phyloP scores from a whole-genome alignment of 2,797 vertebrate genomes.

The Fratercula arctica region DNA sequence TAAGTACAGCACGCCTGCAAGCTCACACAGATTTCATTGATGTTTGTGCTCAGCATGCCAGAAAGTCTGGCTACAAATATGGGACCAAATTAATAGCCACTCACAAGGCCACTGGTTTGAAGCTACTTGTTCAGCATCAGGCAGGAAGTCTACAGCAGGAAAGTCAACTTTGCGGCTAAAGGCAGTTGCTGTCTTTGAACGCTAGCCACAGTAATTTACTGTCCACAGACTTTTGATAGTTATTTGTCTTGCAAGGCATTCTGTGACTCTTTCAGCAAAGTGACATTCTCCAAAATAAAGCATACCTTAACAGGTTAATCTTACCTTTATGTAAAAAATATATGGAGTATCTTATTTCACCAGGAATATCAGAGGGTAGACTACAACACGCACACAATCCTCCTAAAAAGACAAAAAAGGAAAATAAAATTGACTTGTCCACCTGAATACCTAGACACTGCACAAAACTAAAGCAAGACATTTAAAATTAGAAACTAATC shows the following conservation, averaged over 20 bases:
- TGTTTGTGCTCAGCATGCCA: not conserved
- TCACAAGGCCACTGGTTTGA: not conserved
- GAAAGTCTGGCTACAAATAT: slow-evolving; percentile 31
- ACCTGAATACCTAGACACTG: not conserved
- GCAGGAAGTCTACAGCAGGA: slow-evolving; percentile 3
- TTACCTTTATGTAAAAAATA: slow-evolving; percentile 91
- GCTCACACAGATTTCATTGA: slow-evolving; percentile 4
- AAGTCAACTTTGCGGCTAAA: not conserved
- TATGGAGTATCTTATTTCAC: slow-evolving; percentile 84
- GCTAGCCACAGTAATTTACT: not conserved
- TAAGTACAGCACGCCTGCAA: slow-evolving; percentile 45
- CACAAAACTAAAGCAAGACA: not conserved
- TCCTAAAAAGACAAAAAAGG: slow-evolving; percentile 76
- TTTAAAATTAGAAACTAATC: not conserved
- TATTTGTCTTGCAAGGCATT: not conserved
- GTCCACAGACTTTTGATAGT: not conserved
- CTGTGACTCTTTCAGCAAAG: not conserved
- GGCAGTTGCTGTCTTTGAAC: not conserved
- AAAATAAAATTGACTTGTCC: not conserved
- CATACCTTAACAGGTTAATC: not conserved
- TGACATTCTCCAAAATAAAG: not conserved
- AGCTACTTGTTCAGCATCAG: not conserved
- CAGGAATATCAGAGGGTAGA: slow-evolving; percentile 67
- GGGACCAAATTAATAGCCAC: slow-evolving; percentile 4
- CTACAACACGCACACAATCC: slow-evolving; percentile 90